Base-by-base conservation (phyloP, 2,113 vertebrate genomes). In the Aegithalos caudatus region DNA sequence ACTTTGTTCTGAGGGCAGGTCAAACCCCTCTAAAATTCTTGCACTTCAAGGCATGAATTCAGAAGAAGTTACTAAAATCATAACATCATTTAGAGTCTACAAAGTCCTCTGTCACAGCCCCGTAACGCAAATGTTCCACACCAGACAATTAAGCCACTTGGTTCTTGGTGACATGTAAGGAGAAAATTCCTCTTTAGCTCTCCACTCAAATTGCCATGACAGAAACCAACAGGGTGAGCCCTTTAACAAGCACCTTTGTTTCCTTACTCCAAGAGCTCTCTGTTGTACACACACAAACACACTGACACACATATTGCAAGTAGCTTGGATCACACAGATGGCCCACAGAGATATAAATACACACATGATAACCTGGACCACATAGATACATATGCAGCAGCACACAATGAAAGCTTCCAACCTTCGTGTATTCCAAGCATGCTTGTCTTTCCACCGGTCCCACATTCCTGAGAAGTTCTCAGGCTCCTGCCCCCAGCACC, bases 371-470 rank as follows among this genome's bases (percentile, higher is more conserved):
- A 20, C 71, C n/a, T 42, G 50, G 17, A 54, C 9, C 10, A 57
- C 31, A 28, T 0, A 60, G 11, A 37, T 27, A 14, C 0, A 27
- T 3, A 23, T 24, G 86, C 23, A 71, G 6, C 62, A 51, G 78
- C 22, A 14, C 40, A 82, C 62, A 67, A 67, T 4, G 27, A 22
- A 84, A 54, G 19, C 66, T 95, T 78, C 95, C 95, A 86, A 98
- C 98, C 98, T 98, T 69, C 73, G 91, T 42, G 45, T 83, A 44
- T 94, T 97, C 98, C 98, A 97, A 60, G 91, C 95, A 54, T 97
- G 98, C n/a, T 96, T 98, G 53, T 95, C 95, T 76, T 97, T 98
- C 98, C 98, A 98, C 71, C 80, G 90, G 37, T 98, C 97, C 97
- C 98, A 98, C 98, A 98, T 98, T 67, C 38, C 88, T 22, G 14